Conservation (phyloP, 1,140 invertebrate genomes). For the Meloidogyne hapla region DNA sequence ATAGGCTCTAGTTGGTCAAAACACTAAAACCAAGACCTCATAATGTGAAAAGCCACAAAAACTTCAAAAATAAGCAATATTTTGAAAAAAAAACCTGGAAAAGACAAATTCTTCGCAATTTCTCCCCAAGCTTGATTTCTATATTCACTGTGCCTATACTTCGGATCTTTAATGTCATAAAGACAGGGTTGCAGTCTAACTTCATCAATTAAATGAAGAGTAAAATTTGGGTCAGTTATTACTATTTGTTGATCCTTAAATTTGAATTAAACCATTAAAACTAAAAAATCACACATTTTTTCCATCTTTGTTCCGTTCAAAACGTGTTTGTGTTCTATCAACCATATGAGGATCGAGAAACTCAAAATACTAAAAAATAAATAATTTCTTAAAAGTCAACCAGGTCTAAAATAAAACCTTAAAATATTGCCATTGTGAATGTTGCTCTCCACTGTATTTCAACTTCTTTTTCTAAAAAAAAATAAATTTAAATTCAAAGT, state of each 20-base stretch:
- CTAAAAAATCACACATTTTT: slow-evolving; percentile 25
- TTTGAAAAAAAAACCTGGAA: slow-evolving; percentile 36
- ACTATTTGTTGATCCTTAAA: slow-evolving; percentile 39
- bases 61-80: not conserved
- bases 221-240: slow-evolving; percentile 42
- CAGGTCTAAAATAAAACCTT: slow-evolving; percentile 12
- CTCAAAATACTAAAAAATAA: slow-evolving; percentile 28
- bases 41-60: not conserved
- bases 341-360: slow-evolving; percentile 46
- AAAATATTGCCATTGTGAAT: slow-evolving; percentile 41
- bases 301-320: slow-evolving; percentile 38
- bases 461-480: slow-evolving; percentile 39
- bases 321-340: slow-evolving; percentile 39
- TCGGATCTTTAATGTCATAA: slow-evolving; percentile 42
- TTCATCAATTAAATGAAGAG: slow-evolving; percentile 29
- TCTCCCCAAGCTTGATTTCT: slow-evolving; percentile 38
- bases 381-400: not conserved
- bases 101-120: slow-evolving; percentile 42
- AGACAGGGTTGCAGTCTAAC: slow-evolving; percentile 39
- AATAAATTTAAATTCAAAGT: not conserved
- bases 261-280: not conserved
- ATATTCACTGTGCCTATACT: slow-evolving; percentile 43
- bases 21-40: no score
- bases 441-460: slow-evolving; percentile 36
- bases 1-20: no score